phyloP scores from a whole-genome alignment of 2,797 vertebrate species.

The Sebastes itinus region DNA sequence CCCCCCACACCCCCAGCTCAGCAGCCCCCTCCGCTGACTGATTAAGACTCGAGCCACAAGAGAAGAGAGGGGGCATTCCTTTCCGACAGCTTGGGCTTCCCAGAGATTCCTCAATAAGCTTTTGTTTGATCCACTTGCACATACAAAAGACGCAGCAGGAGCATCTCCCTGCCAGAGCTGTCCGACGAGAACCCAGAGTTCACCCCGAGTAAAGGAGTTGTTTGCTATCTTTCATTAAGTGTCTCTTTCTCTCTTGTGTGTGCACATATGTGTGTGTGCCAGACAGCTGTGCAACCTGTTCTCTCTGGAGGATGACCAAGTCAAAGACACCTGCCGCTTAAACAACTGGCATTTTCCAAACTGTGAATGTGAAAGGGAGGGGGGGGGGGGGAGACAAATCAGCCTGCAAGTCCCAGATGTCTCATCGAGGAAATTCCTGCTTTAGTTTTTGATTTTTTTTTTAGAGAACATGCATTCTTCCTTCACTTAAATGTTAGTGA shows the following conservation, averaged over 20 bases:
- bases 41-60: constrained; percentile 60
- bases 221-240: constrained; percentile 70
- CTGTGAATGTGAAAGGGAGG: constrained; percentile 14
- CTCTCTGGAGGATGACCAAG: constrained; percentile 69
- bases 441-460: constrained; percentile 2
- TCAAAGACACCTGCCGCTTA: constrained; percentile 72
- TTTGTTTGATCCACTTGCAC: constrained; percentile 72
- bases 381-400: neutral
- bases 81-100: constrained; percentile 68
- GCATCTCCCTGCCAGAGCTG: constrained; percentile 46
- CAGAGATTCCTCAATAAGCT: constrained; percentile 74
- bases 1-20: constrained; percentile 18
- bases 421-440: constrained; percentile 27
- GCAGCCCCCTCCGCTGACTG: constrained; percentile 49
- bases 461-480: neutral
- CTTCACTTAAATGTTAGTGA: neutral
- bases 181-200: constrained; percentile 35
- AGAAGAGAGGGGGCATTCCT: constrained; percentile 68
- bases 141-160: constrained; percentile 67
- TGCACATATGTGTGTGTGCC: constrained; percentile 21
- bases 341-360: constrained; percentile 44
- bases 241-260: constrained; percentile 17
- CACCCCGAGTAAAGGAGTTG: constrained; percentile 41
- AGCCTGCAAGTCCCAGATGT: constrained; percentile 30
- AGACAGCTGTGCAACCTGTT: constrained; percentile 71